Conservation (phyloP, 2,113 vertebrate species). For the Austrofundulus limnaeus region DNA sequence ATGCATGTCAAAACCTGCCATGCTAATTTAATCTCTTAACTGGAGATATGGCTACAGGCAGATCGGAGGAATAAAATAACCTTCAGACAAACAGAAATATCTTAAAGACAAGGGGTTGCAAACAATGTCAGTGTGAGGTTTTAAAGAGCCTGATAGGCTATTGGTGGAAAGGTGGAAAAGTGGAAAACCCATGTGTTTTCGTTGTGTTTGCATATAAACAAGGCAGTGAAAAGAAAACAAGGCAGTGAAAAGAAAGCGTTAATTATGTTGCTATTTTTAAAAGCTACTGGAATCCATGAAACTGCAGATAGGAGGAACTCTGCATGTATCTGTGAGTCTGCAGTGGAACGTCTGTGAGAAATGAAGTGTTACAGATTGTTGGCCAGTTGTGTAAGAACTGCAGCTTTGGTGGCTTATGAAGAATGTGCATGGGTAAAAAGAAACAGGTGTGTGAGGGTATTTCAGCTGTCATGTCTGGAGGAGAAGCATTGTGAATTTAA, state of each 20-base stretch:
- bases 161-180: not conserved
- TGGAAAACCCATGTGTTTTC: conserved; percentile 2
- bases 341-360: conserved; percentile 44
- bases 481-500: not conserved
- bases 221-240: not conserved
- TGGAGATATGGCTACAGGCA: conserved; percentile 22
- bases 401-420: conserved; percentile 42
- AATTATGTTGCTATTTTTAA: conserved; percentile 4
- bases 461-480: not conserved
- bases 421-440: conserved; percentile 64
- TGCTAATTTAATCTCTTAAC: conserved; percentile 5
- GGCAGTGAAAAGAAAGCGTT: not conserved
- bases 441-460: conserved; percentile 55
- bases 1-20: conserved; percentile 60
- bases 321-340: conserved; percentile 32
- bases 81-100: not conserved
- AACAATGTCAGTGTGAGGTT: too few species aligned
- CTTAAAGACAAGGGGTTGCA: not conserved
- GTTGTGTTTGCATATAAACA: not conserved
- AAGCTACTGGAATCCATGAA: conserved; percentile 25
- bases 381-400: conserved; percentile 33
- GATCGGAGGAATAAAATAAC: conserved; percentile 2
- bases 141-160: not conserved
- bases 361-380: conserved; percentile 46
- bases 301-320: conserved; percentile 1